Conservation (phyloP, 30 jellyfish, hydroid and myxozoan species). For the Aurelia coerulea region DNA sequence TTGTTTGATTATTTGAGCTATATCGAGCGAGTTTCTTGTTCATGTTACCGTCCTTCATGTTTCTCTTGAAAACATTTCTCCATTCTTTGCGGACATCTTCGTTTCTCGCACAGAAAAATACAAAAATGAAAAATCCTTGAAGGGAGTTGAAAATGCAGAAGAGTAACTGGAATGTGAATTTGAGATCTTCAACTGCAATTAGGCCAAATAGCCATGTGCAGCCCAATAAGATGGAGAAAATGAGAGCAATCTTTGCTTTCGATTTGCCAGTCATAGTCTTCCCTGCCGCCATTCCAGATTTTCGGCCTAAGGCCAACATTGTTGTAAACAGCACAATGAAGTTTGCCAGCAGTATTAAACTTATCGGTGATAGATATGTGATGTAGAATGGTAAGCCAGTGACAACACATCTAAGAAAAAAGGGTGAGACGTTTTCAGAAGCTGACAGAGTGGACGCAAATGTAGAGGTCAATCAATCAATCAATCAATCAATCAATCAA, state of each 20-base stretch:
- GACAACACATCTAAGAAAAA: conserved; percentile 39
- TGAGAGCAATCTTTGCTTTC: conserved; percentile 51
- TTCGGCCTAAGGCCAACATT: conserved; percentile 10
- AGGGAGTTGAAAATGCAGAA: conserved; percentile 61
- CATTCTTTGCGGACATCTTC: conserved; percentile 54
- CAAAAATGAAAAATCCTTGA: conserved; percentile 68
- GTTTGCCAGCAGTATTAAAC: conserved; percentile 29
- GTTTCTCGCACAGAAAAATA: conserved; percentile 40
- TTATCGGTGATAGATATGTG: conserved; percentile 46
- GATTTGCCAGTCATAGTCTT: neutral
- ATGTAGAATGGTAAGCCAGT: conserved; percentile 53
- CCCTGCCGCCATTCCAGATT: conserved; percentile 1
- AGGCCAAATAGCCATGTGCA: conserved; percentile 66
- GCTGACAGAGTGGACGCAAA: neutral
- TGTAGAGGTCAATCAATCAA: neutral
- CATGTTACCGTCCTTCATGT: no score
- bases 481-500: no score
- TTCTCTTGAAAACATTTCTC: conserved; percentile 3
- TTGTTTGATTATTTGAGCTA: no score
- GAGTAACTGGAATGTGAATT: conserved; percentile 31
- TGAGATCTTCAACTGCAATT: conserved; percentile 33
- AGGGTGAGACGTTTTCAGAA: neutral
- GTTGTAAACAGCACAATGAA: conserved; percentile 24
- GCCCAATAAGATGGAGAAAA: conserved; percentile 47
- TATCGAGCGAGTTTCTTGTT: no score